A percentile compares a stretch with the other conserved stretches of the same genome.
phyloP scores from a whole-genome alignment of 2,113 vertebrate species.

The Puffinus mauretanicus region DNA sequence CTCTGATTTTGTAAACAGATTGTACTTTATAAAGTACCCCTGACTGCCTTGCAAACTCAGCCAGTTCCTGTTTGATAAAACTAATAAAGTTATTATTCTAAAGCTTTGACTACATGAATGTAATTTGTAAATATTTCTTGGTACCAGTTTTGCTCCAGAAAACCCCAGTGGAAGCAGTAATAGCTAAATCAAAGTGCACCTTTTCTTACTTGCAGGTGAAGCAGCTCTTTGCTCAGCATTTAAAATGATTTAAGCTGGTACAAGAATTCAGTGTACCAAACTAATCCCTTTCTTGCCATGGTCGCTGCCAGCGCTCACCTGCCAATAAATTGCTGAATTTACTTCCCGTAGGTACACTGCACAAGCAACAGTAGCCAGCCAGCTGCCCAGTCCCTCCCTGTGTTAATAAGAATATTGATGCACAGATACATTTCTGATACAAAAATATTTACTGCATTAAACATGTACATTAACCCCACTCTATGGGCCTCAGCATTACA shows the following conservation, averaged over 20 bases:
- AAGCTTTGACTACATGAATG: background rate
- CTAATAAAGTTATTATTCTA: background rate
- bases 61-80: background rate
- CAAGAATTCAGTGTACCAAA: accelerated
- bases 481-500: background rate
- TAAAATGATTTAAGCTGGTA: background rate
- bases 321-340: background rate
- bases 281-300: background rate
- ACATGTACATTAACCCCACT: background rate
- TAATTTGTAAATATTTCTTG: background rate
- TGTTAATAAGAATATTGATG: too few species aligned
- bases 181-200: accelerated
- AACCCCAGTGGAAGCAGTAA: background rate
- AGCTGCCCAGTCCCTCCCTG: background rate
- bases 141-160: background rate
- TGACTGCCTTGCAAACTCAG: background rate
- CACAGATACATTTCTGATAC: background rate
- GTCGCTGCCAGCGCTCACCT: background rate
- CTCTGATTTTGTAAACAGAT: background rate
- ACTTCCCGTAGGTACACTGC: background rate
- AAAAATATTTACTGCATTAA: background rate
- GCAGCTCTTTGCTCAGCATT: background rate
- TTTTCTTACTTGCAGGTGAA: background rate
- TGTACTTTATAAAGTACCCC: background rate
- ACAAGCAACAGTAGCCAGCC: background rate